These are phyloP conservation scores for Musca domestica DNA, from an alignment of 1,140 invertebrate species.

Conservation along the genomic window DNA sequence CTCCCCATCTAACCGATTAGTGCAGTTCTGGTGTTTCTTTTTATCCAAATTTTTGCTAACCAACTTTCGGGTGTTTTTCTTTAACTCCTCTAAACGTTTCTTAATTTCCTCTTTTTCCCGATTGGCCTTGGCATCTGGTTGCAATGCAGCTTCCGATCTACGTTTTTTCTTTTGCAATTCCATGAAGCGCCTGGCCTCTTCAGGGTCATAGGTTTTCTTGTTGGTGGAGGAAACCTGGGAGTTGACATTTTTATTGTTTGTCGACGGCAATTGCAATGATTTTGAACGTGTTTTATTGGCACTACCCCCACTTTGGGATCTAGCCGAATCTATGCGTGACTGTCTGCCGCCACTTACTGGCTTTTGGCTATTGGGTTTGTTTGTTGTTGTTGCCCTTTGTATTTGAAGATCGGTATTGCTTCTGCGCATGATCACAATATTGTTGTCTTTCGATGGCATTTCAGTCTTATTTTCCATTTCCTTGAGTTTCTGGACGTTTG, in stretches of 20 bases:
- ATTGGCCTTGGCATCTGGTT: not conserved
- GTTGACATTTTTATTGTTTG: not conserved
- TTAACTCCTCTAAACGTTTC: conserved; percentile 30
- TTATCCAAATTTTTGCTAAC: conserved; percentile 29
- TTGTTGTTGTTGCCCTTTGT: not conserved
- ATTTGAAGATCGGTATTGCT: not conserved
- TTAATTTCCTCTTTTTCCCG: conserved; percentile 32
- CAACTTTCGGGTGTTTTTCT: conserved; percentile 29
- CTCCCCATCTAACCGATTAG: no score
- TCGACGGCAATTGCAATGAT: conserved; percentile 9
- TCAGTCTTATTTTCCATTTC: not conserved
- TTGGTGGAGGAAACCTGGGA: not conserved
- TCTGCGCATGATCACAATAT: not conserved
- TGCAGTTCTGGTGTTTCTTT: not conserved
- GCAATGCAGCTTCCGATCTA: not conserved
- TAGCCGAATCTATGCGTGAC: not conserved
- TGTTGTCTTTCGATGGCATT: not conserved
- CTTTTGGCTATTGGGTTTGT: not conserved
- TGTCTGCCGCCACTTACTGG: no score
- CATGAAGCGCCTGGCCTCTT: conserved; percentile 24
- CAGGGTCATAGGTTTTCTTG: conserved; percentile 15
- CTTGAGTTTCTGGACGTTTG: not conserved
- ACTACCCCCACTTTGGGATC: not conserved
- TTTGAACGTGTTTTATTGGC: conserved; percentile 15
- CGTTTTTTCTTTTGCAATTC: conserved; percentile 23